phyloP scores from a whole-genome alignment of 1,140 invertebrate species.

The Daktulosphaira vitifoliae region DNA sequence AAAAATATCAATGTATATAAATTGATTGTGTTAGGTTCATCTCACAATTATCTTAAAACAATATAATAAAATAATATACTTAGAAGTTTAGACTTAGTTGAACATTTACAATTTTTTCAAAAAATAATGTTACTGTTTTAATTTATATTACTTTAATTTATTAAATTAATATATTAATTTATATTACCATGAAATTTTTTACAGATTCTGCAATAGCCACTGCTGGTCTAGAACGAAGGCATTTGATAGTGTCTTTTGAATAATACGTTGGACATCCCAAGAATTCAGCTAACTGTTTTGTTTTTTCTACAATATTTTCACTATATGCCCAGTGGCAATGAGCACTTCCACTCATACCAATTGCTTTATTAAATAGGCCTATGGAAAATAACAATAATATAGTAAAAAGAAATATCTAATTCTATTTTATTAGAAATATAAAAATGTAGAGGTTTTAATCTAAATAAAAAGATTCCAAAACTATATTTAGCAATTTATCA shows the following conservation, averaged over 20 bases:
- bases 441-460: background rate
- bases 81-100: too few species aligned
- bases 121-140: too few species aligned
- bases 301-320: slow-evolving; percentile 56
- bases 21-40: too few species aligned
- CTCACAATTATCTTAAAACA: too few species aligned
- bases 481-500: too few species aligned
- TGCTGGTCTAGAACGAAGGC: slow-evolving; percentile 56
- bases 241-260: slow-evolving; percentile 56
- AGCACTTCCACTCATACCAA: slow-evolving; percentile 69
- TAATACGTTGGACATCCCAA: slow-evolving; percentile 58
- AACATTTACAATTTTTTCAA: too few species aligned
- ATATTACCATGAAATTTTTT: slow-evolving; percentile 15
- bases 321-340: slow-evolving; percentile 61
- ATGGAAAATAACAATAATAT: too few species aligned
- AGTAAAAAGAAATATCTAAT: too few species aligned
- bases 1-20: too few species aligned
- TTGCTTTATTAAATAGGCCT: slow-evolving; percentile 59
- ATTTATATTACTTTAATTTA: too few species aligned
- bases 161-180: too few species aligned
- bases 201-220: slow-evolving; percentile 46
- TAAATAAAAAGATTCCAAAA: background rate
- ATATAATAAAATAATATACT: too few species aligned
- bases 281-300: slow-evolving; percentile 53
- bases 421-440: background rate